A percentile compares a stretch with the other conserved stretches of the same genome.
Evolutionary conservation across 30 jellyfish, hydroid and myxozoan species (phyloP).

Genomic region (Kudoa iwatai): DNA sequence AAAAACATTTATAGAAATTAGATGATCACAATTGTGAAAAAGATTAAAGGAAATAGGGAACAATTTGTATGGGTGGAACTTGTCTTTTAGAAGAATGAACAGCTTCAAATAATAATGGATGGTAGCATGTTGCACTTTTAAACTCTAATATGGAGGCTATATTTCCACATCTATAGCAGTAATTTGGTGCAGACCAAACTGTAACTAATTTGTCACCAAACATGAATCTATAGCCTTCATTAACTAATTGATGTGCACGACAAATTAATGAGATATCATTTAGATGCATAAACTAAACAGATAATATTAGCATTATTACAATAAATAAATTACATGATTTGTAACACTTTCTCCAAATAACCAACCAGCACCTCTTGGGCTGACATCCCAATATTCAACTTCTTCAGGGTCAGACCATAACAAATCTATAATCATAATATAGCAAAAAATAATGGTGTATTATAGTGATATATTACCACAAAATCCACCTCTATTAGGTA

Average conservation of each 20-base stretch:
- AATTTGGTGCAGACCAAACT: slow-evolving; percentile 92
- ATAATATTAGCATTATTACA: background rate
- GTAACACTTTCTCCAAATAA: slow-evolving; percentile 52
- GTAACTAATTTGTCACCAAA: slow-evolving; percentile 43
- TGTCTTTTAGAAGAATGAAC: no score
- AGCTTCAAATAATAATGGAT: slow-evolving; percentile 45
- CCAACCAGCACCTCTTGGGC: slow-evolving; percentile 99
- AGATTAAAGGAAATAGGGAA: no score
- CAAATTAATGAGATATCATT: slow-evolving; percentile 32
- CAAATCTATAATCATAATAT: slow-evolving; percentile 7
- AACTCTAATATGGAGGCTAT: slow-evolving; percentile 56
- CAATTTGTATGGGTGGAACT: no score
- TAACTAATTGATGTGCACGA: slow-evolving; percentile 77
- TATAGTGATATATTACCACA: slow-evolving; percentile 55
- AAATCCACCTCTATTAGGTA: slow-evolving; percentile 72
- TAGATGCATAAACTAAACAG: slow-evolving; percentile 11
- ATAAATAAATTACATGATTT: slow-evolving; percentile 17
- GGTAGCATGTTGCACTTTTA: slow-evolving; percentile 16
- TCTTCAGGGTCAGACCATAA: slow-evolving; percentile 98
- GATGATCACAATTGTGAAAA: no score
- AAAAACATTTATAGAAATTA: no score
- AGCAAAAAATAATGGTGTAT: no score
- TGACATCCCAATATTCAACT: slow-evolving; percentile 43
- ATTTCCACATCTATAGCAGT: slow-evolving; percentile 80
- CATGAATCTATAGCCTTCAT: slow-evolving; percentile 76